Base-by-base conservation (phyloP, 2,113 vertebrate species). In the Peromyscus polionotus region DNA sequence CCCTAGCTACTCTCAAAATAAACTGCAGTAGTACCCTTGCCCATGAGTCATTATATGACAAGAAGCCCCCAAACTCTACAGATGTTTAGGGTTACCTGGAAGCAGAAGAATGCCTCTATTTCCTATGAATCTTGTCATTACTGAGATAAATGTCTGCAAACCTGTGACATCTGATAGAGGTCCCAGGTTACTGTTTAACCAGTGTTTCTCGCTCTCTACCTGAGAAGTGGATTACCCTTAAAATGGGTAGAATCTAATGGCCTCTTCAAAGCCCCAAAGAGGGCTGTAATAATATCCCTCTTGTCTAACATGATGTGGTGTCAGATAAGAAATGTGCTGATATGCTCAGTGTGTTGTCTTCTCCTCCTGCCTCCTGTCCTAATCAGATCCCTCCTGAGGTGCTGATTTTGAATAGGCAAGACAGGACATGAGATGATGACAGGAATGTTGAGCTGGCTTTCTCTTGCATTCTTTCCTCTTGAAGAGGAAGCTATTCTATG, bases 401-500 rank as follows among this genome's bases (percentile, higher is more conserved):
- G 6, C 36, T 92, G 51, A 63, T 24, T 45, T n/a, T 61, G 33
- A 81, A n/a, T 20, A 51, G 12, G 11, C 59, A 33, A 73, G 39
- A 57, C 0, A 1, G 1, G 19, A 79, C 19, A 4, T 9, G 1
- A 22, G 54, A 48, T 2, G 8, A 13, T 8, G 7, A 42, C 12
- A 84, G 67, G 48, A 22, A 59, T 54, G 6, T 28, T 42, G 7
- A 13, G 42, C 39, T 59, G 20, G 20, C 4, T 5, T 24, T 36
- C 48, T 63, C 4, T 51, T 70, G 4, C 54, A 36, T 96, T 11
- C 57, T 28, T 26, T 26, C 36, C n/a, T 89, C 59, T 91, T 70
- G 68, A 54, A 73, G 54, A 77, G 10, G n/a, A 45, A 89, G 87
- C 67, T 51, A 31, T 19, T 83, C 57, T 26, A 45, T 80, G 51